Evolutionary conservation across 2,888 invertebrate species (phyloP).

Genomic region (Pristionchus arcanus): DNA sequence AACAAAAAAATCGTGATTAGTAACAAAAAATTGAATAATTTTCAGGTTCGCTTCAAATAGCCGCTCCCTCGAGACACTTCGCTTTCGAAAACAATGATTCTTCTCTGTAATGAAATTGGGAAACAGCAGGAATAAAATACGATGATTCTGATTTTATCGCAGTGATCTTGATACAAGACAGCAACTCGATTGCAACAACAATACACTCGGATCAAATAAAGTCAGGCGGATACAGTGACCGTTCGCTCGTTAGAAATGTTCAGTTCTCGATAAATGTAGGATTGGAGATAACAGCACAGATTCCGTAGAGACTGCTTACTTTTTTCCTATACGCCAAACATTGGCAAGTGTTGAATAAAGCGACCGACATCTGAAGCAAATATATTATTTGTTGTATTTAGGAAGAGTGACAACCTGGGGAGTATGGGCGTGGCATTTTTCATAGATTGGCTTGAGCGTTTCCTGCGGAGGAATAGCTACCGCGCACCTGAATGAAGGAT

Average conservation of each 20-base stretch:
- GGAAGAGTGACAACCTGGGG: not conserved
- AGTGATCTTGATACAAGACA: constrained; percentile 2
- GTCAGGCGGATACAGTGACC: not conserved
- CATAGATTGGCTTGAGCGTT: not conserved
- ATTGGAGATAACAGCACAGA: constrained; percentile 43
- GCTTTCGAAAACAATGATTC: constrained; percentile 32
- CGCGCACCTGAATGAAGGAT: constrained; percentile 38
- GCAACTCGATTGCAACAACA: not conserved
- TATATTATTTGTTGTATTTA: not conserved
- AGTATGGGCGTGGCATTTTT: constrained; percentile 28
- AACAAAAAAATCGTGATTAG: too few species aligned
- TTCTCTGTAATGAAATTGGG: constrained; percentile 30
- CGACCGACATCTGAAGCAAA: not conserved
- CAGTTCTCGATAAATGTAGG: constrained; percentile 37
- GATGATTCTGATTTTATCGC: not conserved
- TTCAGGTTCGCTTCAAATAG: constrained; percentile 32
- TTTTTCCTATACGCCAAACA: constrained; percentile 21
- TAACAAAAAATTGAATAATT: not conserved
- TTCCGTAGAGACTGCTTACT: constrained; percentile 38
- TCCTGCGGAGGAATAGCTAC: not conserved
- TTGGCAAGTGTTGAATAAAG: constrained; percentile 6
- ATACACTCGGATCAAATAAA: not conserved
- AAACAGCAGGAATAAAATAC: not conserved
- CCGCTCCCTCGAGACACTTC: not conserved
- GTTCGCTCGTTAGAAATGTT: not conserved